Percentiles rank a stretch among this genome's conserved stretches.
These are phyloP conservation scores for Numenius phaeopus DNA, from an alignment of 2,797 vertebrate species.

Conservation along the genomic window DNA sequence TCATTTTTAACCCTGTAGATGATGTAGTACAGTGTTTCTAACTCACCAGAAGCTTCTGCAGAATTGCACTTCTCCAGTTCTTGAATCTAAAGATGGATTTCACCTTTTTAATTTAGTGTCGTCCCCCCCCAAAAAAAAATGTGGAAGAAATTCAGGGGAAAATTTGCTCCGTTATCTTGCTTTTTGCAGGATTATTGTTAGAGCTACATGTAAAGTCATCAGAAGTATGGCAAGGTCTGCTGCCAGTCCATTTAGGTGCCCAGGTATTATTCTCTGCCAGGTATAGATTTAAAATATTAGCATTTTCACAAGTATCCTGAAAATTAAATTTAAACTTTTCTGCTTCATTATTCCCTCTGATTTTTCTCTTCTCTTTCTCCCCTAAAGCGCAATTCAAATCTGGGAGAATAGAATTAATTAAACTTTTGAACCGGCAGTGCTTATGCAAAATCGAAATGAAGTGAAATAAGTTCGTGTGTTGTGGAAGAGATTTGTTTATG, in stretches of 20 bases:
- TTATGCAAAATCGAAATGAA: slow-evolving; percentile 63
- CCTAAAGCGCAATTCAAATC: slow-evolving; percentile 25
- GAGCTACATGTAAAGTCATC: background rate
- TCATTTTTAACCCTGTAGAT: slow-evolving; percentile 67
- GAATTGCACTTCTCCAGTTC: background rate
- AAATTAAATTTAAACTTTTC: background rate
- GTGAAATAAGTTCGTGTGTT: background rate
- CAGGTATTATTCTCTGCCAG: background rate
- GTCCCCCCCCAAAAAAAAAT: background rate
- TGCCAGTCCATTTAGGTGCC: background rate
- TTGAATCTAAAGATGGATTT: slow-evolving; percentile 8
- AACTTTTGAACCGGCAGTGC: slow-evolving; percentile 60
- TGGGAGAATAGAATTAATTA: slow-evolving; percentile 37
- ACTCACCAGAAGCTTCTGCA: slow-evolving; percentile 30
- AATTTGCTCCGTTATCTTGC: background rate
- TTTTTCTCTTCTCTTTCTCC: slow-evolving; percentile 42
- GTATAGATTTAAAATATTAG: background rate
- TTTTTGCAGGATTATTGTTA: background rate
- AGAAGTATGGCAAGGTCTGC: background rate
- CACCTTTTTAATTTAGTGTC: background rate
- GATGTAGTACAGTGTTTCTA: slow-evolving; percentile 61
- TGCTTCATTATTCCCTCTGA: background rate
- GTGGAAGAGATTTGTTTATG: slow-evolving; percentile 17
- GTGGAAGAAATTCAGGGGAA: background rate
- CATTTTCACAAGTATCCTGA: background rate